These are phyloP conservation scores for Heliconius ismenius DNA, from an alignment of 2,888 invertebrate species.

Conservation along the genomic window DNA sequence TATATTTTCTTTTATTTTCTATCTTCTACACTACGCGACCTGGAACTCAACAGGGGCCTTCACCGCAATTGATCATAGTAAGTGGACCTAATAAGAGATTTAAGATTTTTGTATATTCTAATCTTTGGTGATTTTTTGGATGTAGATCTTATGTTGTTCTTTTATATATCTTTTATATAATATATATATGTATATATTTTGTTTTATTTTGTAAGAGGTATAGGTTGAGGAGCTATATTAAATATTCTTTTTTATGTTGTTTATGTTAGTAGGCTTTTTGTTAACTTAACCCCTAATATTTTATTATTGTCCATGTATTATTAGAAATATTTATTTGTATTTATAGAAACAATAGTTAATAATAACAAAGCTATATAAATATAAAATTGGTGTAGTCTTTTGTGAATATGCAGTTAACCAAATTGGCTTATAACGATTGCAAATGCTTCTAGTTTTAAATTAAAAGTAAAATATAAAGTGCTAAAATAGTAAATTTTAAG, in stretches of 20 bases:
- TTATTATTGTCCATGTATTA: background rate
- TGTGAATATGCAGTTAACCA: background rate
- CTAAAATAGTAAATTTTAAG: background rate
- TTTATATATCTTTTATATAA: background rate
- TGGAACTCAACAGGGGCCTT: constrained; percentile 68
- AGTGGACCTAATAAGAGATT: constrained; percentile 53
- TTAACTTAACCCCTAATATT: background rate
- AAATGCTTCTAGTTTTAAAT: background rate
- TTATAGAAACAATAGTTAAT: background rate
- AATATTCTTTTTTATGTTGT: too few species aligned
- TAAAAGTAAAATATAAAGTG: background rate
- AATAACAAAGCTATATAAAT: background rate
- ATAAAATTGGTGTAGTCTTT: background rate
- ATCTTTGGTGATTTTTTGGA: background rate
- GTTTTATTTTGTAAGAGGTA: background rate
- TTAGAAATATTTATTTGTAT: background rate
- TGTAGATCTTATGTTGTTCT: background rate
- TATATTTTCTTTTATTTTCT: constrained; percentile 56
- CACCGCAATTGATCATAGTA: constrained; percentile 81
- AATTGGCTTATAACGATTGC: background rate
- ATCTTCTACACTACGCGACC: constrained; percentile 59
- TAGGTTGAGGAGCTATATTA: background rate
- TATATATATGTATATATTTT: background rate
- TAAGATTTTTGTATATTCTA: background rate
- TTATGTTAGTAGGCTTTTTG: background rate